A percentile compares a stretch with the other conserved stretches of the same genome.
Evolutionary conservation across 2,888 invertebrate genomes (phyloP).

Genomic region (Mantis religiosa): DNA sequence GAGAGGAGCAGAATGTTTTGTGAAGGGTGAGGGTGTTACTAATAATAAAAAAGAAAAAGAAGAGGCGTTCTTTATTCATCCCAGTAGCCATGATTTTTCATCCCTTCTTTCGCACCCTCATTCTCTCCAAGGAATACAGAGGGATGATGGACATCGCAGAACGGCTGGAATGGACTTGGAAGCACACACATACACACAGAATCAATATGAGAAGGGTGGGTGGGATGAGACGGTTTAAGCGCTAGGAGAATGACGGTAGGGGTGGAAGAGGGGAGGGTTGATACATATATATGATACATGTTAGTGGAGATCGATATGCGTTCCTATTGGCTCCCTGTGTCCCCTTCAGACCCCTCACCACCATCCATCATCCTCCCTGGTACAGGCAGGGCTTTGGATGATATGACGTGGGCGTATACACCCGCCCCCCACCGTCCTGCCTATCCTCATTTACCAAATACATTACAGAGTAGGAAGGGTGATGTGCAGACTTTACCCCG

Average conservation of each 20-base stretch:
- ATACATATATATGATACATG: slow-evolving; percentile 17
- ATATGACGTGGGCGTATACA: slow-evolving; percentile 13
- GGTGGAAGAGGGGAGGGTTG: background rate
- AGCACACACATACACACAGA: background rate
- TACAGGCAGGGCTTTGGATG: background rate
- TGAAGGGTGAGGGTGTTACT: slow-evolving; percentile 3
- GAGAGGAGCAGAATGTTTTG: background rate
- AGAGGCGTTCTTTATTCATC: slow-evolving; percentile 11
- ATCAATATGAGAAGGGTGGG: slow-evolving; percentile 5
- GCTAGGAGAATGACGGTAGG: background rate
- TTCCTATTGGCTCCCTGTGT: slow-evolving; percentile 14
- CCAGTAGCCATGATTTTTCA: slow-evolving; percentile 15
- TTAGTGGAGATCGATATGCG: slow-evolving; percentile 10
- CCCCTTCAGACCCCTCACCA: background rate
- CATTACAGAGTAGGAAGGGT: slow-evolving; percentile 12
- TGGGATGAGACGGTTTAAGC: background rate
- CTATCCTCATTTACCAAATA: slow-evolving; percentile 19
- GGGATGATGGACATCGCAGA: slow-evolving; percentile 4
- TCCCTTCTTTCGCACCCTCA: slow-evolving; percentile 1
- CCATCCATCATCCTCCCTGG: slow-evolving; percentile 6
- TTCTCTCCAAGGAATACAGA: background rate
- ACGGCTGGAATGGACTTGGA: background rate
- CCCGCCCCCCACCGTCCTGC: background rate
- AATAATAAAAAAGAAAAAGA: background rate
- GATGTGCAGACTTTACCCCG: background rate